A percentile compares a stretch with the other conserved stretches of the same genome.
Evolutionary conservation across 2,797 vertebrate genomes (phyloP).

Genomic region (Bradypodion pumilum): DNA sequence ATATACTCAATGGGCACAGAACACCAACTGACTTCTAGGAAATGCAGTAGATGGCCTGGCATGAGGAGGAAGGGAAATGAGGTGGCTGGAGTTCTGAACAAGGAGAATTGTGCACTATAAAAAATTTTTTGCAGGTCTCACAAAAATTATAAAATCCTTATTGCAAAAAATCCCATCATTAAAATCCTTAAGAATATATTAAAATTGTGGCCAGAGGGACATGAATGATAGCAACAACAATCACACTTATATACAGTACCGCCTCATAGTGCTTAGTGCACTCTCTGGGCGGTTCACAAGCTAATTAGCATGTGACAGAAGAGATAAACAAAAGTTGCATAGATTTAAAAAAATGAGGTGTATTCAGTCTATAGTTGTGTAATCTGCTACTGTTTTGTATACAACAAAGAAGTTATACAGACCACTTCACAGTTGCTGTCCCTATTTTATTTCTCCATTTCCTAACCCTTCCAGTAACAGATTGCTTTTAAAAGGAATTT

Average conservation of each 20-base stretch:
- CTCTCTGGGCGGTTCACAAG: too few relatives aligned
- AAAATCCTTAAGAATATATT: slow-evolving; percentile 1
- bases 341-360: not conserved
- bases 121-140: not conserved
- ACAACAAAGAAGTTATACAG: not conserved
- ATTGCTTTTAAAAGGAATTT: not conserved
- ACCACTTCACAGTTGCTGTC: not conserved
- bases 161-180: slow-evolving; percentile 15
- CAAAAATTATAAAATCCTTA: not conserved
- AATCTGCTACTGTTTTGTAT: not conserved
- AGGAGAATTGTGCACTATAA: not conserved
- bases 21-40: not conserved
- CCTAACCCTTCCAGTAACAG: not conserved
- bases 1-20: not conserved
- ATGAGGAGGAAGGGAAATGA: not conserved
- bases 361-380: too few relatives aligned
- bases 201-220: slow-evolving; percentile 16
- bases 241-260: too few relatives aligned
- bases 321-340: slow-evolving; percentile 12
- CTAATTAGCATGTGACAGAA: slow-evolving; percentile 21
- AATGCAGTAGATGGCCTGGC: not conserved
- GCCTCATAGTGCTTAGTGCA: too few relatives aligned
- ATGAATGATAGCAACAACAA: too few relatives aligned
- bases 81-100: not conserved
- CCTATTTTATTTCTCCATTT: not conserved